phyloP scores from a whole-genome alignment of 2,113 vertebrate species.

The Albula glossodonta region DNA sequence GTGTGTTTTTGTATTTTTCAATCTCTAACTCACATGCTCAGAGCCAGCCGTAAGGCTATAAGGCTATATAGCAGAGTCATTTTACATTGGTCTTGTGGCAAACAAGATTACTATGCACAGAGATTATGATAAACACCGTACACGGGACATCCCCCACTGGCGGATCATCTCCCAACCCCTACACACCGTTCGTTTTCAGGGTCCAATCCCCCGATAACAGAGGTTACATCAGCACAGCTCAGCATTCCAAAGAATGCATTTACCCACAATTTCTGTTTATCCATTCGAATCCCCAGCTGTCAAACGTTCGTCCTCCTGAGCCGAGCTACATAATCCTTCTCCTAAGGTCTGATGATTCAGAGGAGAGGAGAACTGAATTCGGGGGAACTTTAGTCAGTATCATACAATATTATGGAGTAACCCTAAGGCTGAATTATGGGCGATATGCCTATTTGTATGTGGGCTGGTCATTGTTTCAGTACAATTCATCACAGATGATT shows the following conservation, averaged over 20 bases:
- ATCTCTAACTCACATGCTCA: too few species aligned
- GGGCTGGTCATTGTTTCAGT: neutral
- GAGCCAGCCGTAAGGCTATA: too few species aligned
- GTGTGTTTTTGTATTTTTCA: neutral
- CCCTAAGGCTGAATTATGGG: neutral
- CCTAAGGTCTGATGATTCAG: neutral
- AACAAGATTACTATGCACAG: neutral
- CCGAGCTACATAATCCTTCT: neutral
- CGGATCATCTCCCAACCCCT: neutral
- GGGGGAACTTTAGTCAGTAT: neutral
- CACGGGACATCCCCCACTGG: neutral
- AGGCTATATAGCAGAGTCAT: neutral
- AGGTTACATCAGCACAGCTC: neutral
- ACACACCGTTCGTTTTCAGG: neutral
- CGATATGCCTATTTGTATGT: neutral
- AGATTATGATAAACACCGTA: neutral
- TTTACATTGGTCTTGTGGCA: neutral
- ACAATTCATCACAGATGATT: neutral
- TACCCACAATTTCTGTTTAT: conserved; percentile 3
- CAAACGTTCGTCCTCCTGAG: neutral
- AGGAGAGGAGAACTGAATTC: neutral
- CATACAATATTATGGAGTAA: neutral
- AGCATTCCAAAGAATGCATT: neutral
- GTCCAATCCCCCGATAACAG: neutral
- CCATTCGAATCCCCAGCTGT: neutral